Percentiles rank a stretch among this genome's conserved stretches.
Evolutionary conservation across 2,113 vertebrate genomes (phyloP).

Genomic region (Choloepus hoffmanni): DNA sequence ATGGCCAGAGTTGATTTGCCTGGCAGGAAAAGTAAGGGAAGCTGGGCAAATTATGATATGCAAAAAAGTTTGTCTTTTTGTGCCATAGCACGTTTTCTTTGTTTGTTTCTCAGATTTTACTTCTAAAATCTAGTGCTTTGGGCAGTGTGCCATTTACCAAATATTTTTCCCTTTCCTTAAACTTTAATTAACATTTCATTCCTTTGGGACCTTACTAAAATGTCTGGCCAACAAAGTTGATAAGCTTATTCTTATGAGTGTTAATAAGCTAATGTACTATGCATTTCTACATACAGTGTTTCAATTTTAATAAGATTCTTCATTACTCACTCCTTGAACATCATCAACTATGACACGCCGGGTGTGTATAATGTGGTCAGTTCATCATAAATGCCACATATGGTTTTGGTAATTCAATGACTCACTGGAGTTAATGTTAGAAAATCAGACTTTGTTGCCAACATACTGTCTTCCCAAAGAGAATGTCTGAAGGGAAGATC

Average conservation of each 20-base stretch:
- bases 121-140: constrained; percentile 27
- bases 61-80: not conserved
- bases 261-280: constrained; percentile 67
- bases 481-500: constrained; percentile 21
- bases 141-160: not conserved
- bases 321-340: not conserved
- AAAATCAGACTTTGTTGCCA: not conserved
- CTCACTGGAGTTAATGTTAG: constrained; percentile 30
- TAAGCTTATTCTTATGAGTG: constrained; percentile 66
- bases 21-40: not conserved
- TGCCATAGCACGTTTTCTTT: not conserved
- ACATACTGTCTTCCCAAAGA: not conserved
- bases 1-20: not conserved
- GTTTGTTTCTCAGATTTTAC: constrained; percentile 30
- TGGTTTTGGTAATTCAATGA: constrained; percentile 30
- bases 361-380: constrained; percentile 46
- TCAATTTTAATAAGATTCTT: constrained; percentile 29
- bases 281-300: constrained; percentile 55
- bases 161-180: constrained; percentile 13
- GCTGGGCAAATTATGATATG: not conserved
- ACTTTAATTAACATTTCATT: constrained; percentile 74
- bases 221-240: constrained; percentile 57
- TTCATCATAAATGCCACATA: constrained; percentile 11
- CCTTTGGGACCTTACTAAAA: constrained; percentile 59
- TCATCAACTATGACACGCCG: constrained; percentile 45